These are phyloP conservation scores for Xiphophorus maculatus DNA, from an alignment of 2,113 vertebrate genomes.

Conservation along the genomic window DNA sequence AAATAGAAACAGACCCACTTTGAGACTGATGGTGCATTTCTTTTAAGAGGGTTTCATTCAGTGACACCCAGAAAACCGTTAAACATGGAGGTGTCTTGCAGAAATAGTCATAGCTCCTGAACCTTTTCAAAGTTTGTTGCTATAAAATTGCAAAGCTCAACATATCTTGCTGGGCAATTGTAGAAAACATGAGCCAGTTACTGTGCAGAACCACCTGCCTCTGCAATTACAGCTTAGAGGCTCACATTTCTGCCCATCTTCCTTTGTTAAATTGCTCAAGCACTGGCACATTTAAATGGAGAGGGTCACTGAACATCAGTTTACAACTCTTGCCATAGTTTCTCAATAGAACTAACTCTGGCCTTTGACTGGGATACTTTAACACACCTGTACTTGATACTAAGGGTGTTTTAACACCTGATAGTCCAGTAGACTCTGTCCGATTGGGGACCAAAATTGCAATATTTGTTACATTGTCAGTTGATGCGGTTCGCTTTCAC, in stretches of 20 bases:
- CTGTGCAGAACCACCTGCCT: background rate
- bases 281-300: background rate
- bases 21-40: slow-evolving; percentile 3
- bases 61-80: slow-evolving; percentile 21
- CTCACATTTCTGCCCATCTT: background rate
- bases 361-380: background rate
- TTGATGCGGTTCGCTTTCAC: too few species aligned
- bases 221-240: background rate
- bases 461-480: too few species aligned
- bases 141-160: background rate
- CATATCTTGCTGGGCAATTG: background rate
- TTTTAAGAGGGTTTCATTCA: background rate
- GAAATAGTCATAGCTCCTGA: background rate
- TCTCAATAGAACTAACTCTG: background rate
- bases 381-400: too few species aligned
- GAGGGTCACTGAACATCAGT: background rate
- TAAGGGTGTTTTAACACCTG: too few species aligned
- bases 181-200: background rate
- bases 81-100: background rate
- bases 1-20: background rate
- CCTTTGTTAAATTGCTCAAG: background rate
- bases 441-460: too few species aligned
- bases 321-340: background rate
- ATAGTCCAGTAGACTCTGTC: too few species aligned
- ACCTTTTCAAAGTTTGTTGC: too few species aligned